phyloP scores from a whole-genome alignment of 2,888 invertebrate genomes.

The Bombylius major region DNA sequence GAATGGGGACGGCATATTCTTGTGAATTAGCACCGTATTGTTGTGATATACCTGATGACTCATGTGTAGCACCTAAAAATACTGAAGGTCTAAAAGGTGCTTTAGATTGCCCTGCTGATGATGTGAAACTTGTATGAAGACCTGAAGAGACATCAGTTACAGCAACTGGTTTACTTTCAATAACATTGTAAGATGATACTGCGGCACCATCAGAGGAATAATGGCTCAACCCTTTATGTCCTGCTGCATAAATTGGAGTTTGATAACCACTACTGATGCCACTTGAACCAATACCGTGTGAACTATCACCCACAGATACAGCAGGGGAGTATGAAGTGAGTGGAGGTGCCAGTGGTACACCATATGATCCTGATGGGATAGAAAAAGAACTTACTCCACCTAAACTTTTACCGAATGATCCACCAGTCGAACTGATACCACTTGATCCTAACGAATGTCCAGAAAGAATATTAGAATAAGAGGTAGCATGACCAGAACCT shows the following conservation, averaged over 20 bases:
- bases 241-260: constrained; percentile 27
- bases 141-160: constrained; percentile 12
- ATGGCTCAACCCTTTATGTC: constrained; percentile 33
- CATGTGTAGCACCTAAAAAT: constrained; percentile 29
- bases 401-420: not conserved
- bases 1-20: not conserved
- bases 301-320: not conserved
- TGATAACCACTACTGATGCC: constrained; percentile 11
- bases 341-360: constrained; percentile 9
- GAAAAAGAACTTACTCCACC: constrained; percentile 8
- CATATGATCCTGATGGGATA: constrained; percentile 17
- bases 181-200: constrained; percentile 1
- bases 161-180: constrained; percentile 27
- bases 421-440: not conserved
- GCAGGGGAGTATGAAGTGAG: constrained; percentile 1
- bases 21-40: not conserved
- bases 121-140: not conserved
- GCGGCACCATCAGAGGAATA: constrained; percentile 15
- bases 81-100: constrained; percentile 32
- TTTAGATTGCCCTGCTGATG: constrained; percentile 14
- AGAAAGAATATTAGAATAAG: not conserved
- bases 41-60: constrained; percentile 11
- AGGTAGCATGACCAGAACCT: not conserved
- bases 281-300: not conserved
- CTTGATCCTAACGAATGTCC: not conserved